Conservation (phyloP, 2,797 vertebrate species). For the Florisuga fusca region DNA sequence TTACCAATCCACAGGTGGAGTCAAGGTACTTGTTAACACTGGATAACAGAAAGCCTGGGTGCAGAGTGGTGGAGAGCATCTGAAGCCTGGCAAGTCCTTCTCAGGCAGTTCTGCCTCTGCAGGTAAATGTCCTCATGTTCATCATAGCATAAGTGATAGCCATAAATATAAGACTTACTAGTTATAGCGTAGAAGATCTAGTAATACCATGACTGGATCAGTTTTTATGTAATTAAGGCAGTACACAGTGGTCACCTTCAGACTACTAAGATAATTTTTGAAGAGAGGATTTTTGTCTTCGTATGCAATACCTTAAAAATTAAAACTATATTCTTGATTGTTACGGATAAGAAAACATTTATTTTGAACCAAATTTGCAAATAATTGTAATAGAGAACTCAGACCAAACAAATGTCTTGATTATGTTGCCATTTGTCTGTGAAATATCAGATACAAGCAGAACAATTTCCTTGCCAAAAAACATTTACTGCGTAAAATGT, state of each 20-base stretch:
- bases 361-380: background rate
- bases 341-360: background rate
- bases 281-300: background rate
- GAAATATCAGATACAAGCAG: slow-evolving; percentile 61
- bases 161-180: background rate
- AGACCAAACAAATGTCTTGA: slow-evolving; percentile 33
- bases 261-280: background rate
- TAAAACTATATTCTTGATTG: background rate
- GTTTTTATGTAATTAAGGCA: background rate
- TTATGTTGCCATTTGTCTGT: slow-evolving; percentile 33
- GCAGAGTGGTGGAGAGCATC: background rate
- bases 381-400: background rate
- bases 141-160: background rate
- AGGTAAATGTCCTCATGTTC: background rate
- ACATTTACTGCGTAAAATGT: slow-evolving; percentile 47
- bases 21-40: background rate
- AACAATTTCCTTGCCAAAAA: slow-evolving; percentile 60
- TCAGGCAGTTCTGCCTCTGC: background rate
- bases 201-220: background rate
- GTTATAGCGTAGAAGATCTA: background rate
- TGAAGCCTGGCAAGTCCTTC: background rate
- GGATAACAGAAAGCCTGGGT: background rate
- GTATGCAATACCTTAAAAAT: background rate
- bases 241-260: background rate
- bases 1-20: background rate